A percentile compares a stretch with the other conserved stretches of the same genome.
Conservation (phyloP, 2,888 invertebrate species). For the Ypsolopha sequella region DNA sequence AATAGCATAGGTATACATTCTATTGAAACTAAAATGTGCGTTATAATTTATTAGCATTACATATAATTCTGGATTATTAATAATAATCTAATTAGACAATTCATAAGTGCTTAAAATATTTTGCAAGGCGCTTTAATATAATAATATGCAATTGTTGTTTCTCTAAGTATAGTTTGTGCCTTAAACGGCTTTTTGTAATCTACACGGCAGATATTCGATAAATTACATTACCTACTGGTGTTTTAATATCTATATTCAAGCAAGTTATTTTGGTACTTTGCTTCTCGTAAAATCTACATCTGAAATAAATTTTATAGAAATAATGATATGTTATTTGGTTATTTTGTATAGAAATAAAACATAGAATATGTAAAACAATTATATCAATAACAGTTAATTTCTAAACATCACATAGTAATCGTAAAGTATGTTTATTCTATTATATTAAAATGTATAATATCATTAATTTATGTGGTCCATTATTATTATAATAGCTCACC, state of each 20-base stretch:
- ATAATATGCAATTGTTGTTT: not conserved
- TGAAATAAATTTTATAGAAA: conserved; percentile 34
- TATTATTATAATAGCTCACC: conserved; percentile 20
- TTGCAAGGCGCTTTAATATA: conserved; percentile 9
- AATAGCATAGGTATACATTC: not conserved
- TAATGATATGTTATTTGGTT: conserved; percentile 46
- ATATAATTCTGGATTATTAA: not conserved
- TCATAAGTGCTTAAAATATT: conserved; percentile 13
- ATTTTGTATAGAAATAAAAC: conserved; percentile 46
- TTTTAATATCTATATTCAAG: not conserved
- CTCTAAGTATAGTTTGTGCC: no score
- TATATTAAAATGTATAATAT: conserved; percentile 40
- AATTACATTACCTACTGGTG: not conserved
- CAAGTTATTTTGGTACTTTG: not conserved
- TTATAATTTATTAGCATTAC: not conserved
- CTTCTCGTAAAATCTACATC: not conserved
- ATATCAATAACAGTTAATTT: conserved; percentile 34
- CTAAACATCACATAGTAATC: conserved; percentile 67
- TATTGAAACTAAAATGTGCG: not conserved
- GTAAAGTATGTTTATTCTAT: conserved; percentile 44
- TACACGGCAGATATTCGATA: not conserved
- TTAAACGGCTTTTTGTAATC: not conserved
- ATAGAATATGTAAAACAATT: conserved; percentile 35
- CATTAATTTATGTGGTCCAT: conserved; percentile 46
- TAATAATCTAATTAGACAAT: not conserved